phyloP scores from a whole-genome alignment of 2,113 vertebrate species.

The Isurus oxyrinchus region DNA sequence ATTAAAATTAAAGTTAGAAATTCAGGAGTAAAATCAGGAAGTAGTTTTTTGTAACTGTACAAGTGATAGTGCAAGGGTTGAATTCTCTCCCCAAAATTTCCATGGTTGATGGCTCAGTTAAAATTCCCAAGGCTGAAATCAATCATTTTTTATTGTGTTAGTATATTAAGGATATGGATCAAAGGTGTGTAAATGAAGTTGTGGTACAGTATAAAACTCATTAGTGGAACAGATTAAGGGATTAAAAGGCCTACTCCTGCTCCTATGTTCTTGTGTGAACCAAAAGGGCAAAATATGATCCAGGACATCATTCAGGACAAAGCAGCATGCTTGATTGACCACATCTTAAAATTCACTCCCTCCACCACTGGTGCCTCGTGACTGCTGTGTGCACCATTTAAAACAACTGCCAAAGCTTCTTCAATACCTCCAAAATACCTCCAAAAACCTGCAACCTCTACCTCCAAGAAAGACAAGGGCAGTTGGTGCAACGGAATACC shows the following conservation, averaged over 20 bases:
- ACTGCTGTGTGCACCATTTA: too few species aligned
- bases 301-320: too few species aligned
- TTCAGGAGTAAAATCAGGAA: not conserved
- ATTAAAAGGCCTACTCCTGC: not conserved
- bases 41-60: not conserved
- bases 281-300: not conserved
- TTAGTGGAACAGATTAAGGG: not conserved
- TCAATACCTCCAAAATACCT: too few species aligned
- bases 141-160: not conserved
- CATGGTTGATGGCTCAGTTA: not conserved
- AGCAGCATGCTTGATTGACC: too few species aligned
- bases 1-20: not conserved
- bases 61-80: not conserved
- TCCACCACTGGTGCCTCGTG: too few species aligned
- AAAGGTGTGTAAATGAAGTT: not conserved
- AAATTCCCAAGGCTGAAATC: not conserved
- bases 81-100: not conserved
- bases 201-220: not conserved
- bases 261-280: not conserved
- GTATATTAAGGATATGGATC: not conserved
- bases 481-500: too few species aligned
- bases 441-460: too few species aligned
- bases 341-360: too few species aligned
- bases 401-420: too few species aligned
- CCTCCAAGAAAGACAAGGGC: too few species aligned